Evolutionary conservation across 2,797 vertebrate genomes (phyloP).

Genomic region (Melanotaenia trifasciata): DNA sequence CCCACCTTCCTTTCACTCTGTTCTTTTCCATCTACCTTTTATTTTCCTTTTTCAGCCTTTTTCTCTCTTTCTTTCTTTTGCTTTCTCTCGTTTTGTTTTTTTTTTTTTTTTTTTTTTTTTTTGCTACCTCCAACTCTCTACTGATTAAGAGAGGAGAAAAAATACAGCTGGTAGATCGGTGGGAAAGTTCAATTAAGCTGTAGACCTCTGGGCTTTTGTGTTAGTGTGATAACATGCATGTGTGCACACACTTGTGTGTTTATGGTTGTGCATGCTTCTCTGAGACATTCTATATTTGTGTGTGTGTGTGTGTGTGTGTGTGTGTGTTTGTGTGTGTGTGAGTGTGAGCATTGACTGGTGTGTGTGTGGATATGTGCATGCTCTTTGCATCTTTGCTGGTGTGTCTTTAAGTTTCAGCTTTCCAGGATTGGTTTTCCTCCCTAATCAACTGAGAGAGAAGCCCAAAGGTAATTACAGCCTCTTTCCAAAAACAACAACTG

Average conservation of each 20-base stretch:
- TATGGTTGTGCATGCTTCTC: constrained; percentile 4
- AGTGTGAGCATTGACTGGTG: not conserved
- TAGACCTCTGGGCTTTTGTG: constrained; percentile 66
- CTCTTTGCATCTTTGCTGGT: constrained; percentile 52
- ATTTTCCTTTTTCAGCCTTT: constrained; percentile 24
- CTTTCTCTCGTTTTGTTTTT: constrained; percentile 14
- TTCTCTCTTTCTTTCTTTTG: not conserved
- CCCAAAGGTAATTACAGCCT: constrained; percentile 76
- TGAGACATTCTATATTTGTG: constrained; percentile 4
- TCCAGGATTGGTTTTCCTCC: constrained; percentile 74
- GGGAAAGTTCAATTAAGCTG: constrained; percentile 80
- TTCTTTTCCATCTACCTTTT: constrained; percentile 12
- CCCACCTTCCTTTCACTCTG: constrained; percentile 25
- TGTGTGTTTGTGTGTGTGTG: not conserved
- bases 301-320: constrained; percentile 5
- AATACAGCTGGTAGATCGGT: constrained; percentile 62
- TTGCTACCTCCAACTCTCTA: constrained; percentile 53
- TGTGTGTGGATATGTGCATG: constrained; percentile 36
- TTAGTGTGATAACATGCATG: constrained; percentile 27
- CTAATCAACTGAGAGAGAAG: constrained; percentile 75
- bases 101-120: constrained; percentile 7
- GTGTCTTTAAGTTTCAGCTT: constrained; percentile 65
- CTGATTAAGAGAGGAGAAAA: constrained; percentile 58
- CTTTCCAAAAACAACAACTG: constrained; percentile 65
- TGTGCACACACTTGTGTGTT: constrained; percentile 24